Conservation (phyloP, 1,140 invertebrate species). For the Thalassaphorura encarpata region DNA sequence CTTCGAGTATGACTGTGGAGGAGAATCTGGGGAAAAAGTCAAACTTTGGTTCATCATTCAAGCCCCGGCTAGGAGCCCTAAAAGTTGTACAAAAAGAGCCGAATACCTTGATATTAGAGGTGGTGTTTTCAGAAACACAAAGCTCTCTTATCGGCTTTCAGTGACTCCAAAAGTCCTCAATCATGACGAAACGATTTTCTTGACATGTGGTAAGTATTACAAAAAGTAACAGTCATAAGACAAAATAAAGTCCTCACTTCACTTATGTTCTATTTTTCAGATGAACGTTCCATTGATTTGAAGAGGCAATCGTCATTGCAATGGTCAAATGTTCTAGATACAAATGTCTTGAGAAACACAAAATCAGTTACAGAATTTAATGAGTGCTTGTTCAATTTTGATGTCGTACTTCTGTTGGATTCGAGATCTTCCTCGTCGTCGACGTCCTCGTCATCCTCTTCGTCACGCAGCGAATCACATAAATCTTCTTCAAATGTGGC, state of each 20-base stretch:
- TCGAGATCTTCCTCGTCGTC: neutral
- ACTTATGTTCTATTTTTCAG: no score
- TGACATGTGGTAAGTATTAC: neutral
- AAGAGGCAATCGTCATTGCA: no score
- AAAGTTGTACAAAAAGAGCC: neutral
- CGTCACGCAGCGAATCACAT: neutral
- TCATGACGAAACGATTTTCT: neutral
- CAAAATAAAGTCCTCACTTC: no score
- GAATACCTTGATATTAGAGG: neutral
- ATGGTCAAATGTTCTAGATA: no score
- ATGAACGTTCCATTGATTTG: no score
- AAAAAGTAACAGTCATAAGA: no score
- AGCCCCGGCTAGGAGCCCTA: neutral
- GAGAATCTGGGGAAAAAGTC: neutral
- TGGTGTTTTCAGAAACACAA: neutral
- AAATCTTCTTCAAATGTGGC: neutral
- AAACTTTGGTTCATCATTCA: neutral
- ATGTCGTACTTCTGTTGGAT: no score
- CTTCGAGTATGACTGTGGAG: neutral
- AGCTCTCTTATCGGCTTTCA: neutral
- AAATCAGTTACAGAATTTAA: no score
- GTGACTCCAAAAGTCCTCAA: neutral
- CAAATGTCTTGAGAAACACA: no score
- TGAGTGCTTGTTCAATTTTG: no score
- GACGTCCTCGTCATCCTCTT: neutral